These are phyloP conservation scores for Drosophila ficusphila DNA, from an alignment of 1,140 invertebrate genomes.

Conservation along the genomic window DNA sequence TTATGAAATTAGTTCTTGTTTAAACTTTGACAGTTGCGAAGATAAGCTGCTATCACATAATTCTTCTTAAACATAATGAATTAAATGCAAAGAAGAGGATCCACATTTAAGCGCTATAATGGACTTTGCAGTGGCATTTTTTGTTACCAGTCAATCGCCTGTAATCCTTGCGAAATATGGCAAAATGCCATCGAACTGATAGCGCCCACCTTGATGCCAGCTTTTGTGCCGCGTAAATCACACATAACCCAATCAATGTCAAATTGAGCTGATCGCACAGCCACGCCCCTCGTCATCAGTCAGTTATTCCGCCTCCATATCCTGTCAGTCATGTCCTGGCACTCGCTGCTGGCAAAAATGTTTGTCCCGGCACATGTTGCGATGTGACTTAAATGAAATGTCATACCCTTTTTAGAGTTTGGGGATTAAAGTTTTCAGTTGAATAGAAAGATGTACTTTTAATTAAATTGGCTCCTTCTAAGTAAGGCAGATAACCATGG, in stretches of 20 bases:
- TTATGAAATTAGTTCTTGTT: slow-evolving; percentile 49
- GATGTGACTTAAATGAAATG: slow-evolving; percentile 50
- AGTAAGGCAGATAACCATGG: no score
- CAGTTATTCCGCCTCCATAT: slow-evolving; percentile 13
- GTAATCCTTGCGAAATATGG: slow-evolving; percentile 3
- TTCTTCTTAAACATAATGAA: no score
- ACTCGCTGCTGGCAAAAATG: neutral
- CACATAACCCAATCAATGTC: slow-evolving; percentile 73
- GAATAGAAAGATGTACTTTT: no score
- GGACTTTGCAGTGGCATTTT: slow-evolving; percentile 17
- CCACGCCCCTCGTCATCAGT: slow-evolving; percentile 32
- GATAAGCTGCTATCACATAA: slow-evolving; percentile 12
- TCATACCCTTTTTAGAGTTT: slow-evolving; percentile 43
- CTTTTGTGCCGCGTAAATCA: slow-evolving; percentile 47
- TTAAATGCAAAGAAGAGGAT: slow-evolving; percentile 1
- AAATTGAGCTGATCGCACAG: slow-evolving; percentile 59
- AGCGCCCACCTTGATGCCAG: neutral
- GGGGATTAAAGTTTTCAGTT: neutral
- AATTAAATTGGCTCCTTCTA: no score
- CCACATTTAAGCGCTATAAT: neutral
- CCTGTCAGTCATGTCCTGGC: neutral
- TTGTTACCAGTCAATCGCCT: slow-evolving; percentile 9
- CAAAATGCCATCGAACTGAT: slow-evolving; percentile 16
- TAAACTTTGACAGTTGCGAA: slow-evolving; percentile 32
- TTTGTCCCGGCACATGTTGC: slow-evolving; percentile 8